Percentiles rank a stretch among this genome's conserved stretches.
These are phyloP conservation scores for Vannuccia rotundouncinata DNA, from an alignment of 2,888 invertebrate genomes.

Conservation along the genomic window DNA sequence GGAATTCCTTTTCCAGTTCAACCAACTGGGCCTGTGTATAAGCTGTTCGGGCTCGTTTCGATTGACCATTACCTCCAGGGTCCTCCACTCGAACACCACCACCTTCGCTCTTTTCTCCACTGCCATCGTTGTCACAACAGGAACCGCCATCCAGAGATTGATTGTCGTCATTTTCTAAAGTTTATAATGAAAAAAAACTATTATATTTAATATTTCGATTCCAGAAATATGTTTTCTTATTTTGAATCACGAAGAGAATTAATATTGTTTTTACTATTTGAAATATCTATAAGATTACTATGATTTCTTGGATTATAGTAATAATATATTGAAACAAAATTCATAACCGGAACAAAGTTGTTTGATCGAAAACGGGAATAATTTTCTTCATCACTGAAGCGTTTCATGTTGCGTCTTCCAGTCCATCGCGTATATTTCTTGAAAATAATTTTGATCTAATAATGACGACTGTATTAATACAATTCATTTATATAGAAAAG, in stretches of 20 bases:
- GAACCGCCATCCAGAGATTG: neutral
- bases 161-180: no score
- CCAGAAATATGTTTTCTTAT: no score
- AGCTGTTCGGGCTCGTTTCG: conserved; percentile 85
- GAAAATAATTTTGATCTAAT: neutral
- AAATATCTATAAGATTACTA: no score
- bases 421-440: neutral
- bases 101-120: neutral
- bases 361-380: neutral
- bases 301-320: neutral
- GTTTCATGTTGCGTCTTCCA: neutral
- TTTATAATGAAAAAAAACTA: no score
- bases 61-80: neutral
- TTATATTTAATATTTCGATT: no score
- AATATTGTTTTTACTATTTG: no score
- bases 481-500: no score
- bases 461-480: no score
- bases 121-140: neutral
- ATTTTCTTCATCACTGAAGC: neutral
- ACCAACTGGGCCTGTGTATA: conserved; percentile 94
- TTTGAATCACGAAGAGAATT: no score
- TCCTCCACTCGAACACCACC: neutral
- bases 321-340: neutral
- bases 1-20: conserved; percentile 95
- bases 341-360: neutral